Conservation (phyloP, 1,140 invertebrate genomes). For the Drosophila murphyi region DNA sequence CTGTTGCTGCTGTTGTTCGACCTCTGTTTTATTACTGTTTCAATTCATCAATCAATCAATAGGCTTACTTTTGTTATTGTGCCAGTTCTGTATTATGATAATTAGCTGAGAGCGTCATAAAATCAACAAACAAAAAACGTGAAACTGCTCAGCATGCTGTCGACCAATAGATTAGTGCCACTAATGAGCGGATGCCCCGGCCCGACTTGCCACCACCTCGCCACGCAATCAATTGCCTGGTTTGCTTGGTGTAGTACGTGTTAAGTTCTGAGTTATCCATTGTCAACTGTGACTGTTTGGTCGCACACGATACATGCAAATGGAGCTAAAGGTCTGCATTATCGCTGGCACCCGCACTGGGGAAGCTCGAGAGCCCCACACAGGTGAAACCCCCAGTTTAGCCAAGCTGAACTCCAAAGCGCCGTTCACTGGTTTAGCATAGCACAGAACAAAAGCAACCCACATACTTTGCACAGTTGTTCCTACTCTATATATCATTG, state of each 20-base stretch:
- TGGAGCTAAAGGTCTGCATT: constrained; percentile 43
- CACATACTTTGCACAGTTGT: constrained; percentile 41
- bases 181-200: constrained; percentile 49
- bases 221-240: not conserved
- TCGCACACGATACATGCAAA: constrained; percentile 57
- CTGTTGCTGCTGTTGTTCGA: not conserved
- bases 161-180: constrained; percentile 13
- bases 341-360: constrained; percentile 26
- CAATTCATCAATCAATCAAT: constrained; percentile 58
- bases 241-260: constrained; percentile 38
- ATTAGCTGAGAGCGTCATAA: constrained; percentile 62
- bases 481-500: constrained; percentile 49
- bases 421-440: constrained; percentile 30
- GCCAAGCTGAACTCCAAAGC: constrained; percentile 56
- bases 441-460: constrained; percentile 56
- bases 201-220: not conserved
- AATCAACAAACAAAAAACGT: constrained; percentile 56
- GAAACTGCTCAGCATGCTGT: constrained; percentile 31
- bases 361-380: constrained; percentile 22
- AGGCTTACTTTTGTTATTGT: constrained; percentile 15
- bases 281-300: constrained; percentile 27
- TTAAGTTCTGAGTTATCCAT: constrained; percentile 26
- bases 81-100: constrained; percentile 63
- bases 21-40: constrained; percentile 9
- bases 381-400: constrained; percentile 23